Evolutionary conservation across 2,888 invertebrate species (phyloP), one percentile per base, ranked within the genome.

Genomic region (Xanthorhoe designata): DNA sequence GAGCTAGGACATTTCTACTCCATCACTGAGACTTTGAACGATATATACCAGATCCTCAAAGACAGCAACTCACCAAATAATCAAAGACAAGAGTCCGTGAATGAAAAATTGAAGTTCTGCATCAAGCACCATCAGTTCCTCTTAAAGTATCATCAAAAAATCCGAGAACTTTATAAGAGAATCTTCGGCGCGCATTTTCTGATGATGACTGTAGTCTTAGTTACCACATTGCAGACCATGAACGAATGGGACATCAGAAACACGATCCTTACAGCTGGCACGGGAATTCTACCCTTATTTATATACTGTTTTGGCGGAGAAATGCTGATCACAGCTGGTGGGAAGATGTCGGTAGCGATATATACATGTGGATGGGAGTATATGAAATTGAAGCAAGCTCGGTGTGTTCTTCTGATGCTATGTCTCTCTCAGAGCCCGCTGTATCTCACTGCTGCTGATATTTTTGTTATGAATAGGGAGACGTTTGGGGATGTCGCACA

Each of bases 261-360:
- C 64, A 85, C 88, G 0, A 76, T 86, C 42, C 57, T 88, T 51
- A 83, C 88, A 0, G 85, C 82, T 2, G 74, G 77, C 0, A 86
- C 88, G 0, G 87, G 83, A 8, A 79, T 83, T 9, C 76, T 85
- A 75, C 88, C 88, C 0, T 67, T 88, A 66, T 79, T 87, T 54
- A 76, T 88, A 38, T 88, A 88, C 68, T 88, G 88, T 70, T 88
- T 88, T 47, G 88, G 88, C 0, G 88, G 88, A 0, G 88, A 88
- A 65, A 64, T 87, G 68, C 70, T 88, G 38, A 81, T 85, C 66
- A 76, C 79, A 1, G 87, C 88, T 10, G 79, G 81, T 2, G 24
- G 60, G 9, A 77, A 82, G 24, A 82, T 87, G 85, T 78, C 83
- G 0, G 38, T 58, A 2, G 79, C 85, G 17, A 66, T 80, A 29